These are phyloP conservation scores for Hirtodrosophila alboralis DNA, from an alignment of 2,888 invertebrate species.

Conservation along the genomic window DNA sequence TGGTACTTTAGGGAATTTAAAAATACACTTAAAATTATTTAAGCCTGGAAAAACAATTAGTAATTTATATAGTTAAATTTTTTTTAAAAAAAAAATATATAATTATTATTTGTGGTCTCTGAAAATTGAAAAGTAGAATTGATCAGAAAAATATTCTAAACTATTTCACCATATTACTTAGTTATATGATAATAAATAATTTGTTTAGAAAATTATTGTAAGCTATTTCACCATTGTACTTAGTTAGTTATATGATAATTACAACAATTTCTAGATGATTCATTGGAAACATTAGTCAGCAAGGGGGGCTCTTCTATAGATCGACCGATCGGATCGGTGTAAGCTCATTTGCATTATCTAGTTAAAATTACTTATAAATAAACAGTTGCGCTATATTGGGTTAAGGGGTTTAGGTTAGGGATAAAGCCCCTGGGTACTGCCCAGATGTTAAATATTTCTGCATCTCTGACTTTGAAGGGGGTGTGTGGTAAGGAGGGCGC, in stretches of 20 bases:
- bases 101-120: too few relatives aligned
- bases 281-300: constrained; percentile 29
- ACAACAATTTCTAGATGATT: constrained; percentile 27
- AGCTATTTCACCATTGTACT: constrained; percentile 8
- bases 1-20: constrained; percentile 2
- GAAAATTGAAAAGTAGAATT: too few relatives aligned
- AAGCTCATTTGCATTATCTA: constrained; percentile 22
- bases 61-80: not conserved
- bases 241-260: constrained; percentile 3
- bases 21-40: not conserved
- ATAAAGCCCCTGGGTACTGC: constrained; percentile 29
- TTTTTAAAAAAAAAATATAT: too few relatives aligned
- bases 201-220: not conserved
- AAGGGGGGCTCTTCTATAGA: constrained; percentile 9
- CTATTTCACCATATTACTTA: too few relatives aligned
- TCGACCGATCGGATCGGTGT: constrained; percentile 2
- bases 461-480: too few relatives aligned
- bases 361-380: not conserved
- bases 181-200: not conserved
- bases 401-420: not conserved
- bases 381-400: not conserved
- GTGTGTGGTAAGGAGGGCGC: constrained; percentile 18
- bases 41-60: too few relatives aligned
- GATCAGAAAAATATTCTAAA: not conserved
- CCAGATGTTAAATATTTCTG: constrained; percentile 32